A percentile compares a stretch with the other conserved stretches of the same genome.
These are phyloP conservation scores for Agrotis exclamationis DNA, from an alignment of 2,888 invertebrate genomes.

Conservation along the genomic window DNA sequence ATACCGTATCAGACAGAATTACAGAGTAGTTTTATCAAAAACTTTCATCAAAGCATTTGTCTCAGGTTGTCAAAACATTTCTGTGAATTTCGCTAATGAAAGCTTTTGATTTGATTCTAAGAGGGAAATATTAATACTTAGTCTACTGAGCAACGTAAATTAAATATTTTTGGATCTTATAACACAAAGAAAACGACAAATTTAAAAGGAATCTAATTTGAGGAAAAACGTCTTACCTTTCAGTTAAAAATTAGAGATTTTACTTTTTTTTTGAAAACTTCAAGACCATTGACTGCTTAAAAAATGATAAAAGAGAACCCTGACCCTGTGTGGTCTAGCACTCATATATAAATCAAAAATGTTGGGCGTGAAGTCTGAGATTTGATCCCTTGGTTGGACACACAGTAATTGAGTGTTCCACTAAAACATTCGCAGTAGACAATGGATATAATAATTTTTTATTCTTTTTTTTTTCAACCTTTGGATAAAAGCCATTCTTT, in stretches of 20 bases:
- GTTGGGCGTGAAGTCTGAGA: background rate
- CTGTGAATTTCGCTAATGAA: background rate
- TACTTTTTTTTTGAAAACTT: background rate
- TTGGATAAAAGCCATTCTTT: too few relatives aligned
- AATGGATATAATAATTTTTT: too few relatives aligned
- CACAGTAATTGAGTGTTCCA: too few relatives aligned
- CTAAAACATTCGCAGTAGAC: too few relatives aligned
- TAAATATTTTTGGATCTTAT: background rate
- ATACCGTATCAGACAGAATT: conserved; percentile 26
- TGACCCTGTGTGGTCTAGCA: background rate
- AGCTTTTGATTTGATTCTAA: background rate
- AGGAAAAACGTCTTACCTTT: background rate
- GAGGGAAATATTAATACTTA: background rate
- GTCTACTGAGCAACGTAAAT: background rate
- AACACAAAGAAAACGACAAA: background rate
- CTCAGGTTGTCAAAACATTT: conserved; percentile 4
- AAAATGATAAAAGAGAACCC: background rate
- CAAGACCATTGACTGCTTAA: background rate
- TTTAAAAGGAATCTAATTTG: background rate
- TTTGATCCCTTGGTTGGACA: too few relatives aligned
- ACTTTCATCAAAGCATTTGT: background rate
- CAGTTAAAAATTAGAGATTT: background rate
- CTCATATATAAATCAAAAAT: too few relatives aligned
- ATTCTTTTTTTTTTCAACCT: too few relatives aligned
- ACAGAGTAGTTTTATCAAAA: background rate